phyloP scores from a whole-genome alignment of 2,888 invertebrate species.

The Zaprionus lineosus region DNA sequence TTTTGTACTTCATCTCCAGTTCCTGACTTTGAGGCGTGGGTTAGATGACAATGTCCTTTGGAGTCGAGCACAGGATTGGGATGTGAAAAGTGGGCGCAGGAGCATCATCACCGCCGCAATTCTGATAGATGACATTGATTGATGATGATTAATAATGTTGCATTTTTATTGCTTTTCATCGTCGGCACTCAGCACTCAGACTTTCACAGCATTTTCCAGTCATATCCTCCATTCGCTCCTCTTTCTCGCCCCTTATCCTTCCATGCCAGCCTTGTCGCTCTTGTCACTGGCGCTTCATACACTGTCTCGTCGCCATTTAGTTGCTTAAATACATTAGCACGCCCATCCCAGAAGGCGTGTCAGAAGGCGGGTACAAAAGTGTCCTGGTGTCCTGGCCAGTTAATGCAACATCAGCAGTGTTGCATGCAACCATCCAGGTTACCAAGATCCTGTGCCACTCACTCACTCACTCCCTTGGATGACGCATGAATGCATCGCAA shows the following conservation, averaged over 20 bases:
- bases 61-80: no score
- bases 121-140: slow-evolving; percentile 82
- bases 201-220: slow-evolving; percentile 18
- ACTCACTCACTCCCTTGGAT: slow-evolving; percentile 58
- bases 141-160: slow-evolving; percentile 83
- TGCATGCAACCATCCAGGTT: slow-evolving; percentile 34
- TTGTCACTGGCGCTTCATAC: background rate
- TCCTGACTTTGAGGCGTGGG: no score
- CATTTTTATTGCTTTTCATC: slow-evolving; percentile 81
- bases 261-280: background rate
- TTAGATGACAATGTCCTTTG: no score
- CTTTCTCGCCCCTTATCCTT: slow-evolving; percentile 8
- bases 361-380: slow-evolving; percentile 1
- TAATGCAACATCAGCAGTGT: slow-evolving; percentile 50
- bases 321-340: slow-evolving; percentile 61
- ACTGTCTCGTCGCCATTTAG: slow-evolving; percentile 40
- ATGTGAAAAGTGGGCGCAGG: no score
- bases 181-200: slow-evolving; percentile 18
- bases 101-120: slow-evolving; percentile 52
- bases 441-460: slow-evolving; percentile 5
- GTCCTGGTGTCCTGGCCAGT: slow-evolving; percentile 32
- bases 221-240: background rate
- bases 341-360: background rate
- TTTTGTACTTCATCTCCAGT: no score
- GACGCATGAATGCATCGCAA: slow-evolving; percentile 74